Evolutionary conservation across 2,888 invertebrate species (phyloP), one percentile per base, ranked within the genome.

Genomic region (Laothoe populi): DNA sequence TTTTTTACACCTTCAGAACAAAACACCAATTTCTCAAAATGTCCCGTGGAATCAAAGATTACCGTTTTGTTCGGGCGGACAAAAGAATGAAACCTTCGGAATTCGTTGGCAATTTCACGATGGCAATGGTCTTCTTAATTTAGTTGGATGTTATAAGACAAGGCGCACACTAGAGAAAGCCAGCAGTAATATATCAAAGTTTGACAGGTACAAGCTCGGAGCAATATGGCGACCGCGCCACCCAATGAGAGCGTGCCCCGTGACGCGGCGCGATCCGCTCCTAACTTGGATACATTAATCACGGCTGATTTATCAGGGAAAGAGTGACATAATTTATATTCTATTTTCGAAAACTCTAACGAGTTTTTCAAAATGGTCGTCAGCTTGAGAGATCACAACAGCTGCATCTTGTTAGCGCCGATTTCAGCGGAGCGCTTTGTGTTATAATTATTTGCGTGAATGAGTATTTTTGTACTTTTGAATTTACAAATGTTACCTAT

Each of bases 321-420:
- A 88, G 91, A 90, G 91, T 92, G 92, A 92, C 92, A 92, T 87
- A 90, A 90, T 90, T 90, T 90, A 90, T 91, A 88, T 88, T 91
- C 92, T 92, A 92, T 92, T 92, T 91, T 90, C 85, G 91, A 90
- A 90, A 91, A 87, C 86, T 78, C 76, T 81, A 83, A 82, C 80
- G 84, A 85, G 84, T 91, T 92, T 91, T 92, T 91, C 91, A 90
- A 90, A 91, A 89, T 87, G 89, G 84, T 81, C 75, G 66, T 82
- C 79, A 80, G 83, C 72, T 79, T 86, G 87, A 88, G 81, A 87
- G 79, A 83, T 81, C 73, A 78, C 81, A 84, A 88, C 92, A 92
- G 92, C 92, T 92, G 92, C 88, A 81, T 88, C 92, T 92, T 90
- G 92, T 92, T 92, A 92, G 83, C 82, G 79, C 76, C 74, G 75